Evolutionary conservation across 2,797 vertebrate genomes (phyloP).

Genomic region (Danio jaintianensis): DNA sequence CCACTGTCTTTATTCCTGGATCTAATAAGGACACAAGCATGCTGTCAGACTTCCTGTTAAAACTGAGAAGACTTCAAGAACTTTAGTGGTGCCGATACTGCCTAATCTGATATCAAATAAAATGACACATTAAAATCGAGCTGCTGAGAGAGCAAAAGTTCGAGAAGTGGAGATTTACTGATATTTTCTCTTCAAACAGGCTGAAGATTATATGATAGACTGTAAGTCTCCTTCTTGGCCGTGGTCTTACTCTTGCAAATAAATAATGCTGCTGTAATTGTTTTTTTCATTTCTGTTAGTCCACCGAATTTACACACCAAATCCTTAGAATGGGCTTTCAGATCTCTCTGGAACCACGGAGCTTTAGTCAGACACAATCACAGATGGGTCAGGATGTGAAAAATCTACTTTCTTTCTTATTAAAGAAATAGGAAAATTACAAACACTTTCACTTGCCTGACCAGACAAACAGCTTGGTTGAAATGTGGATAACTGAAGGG

Average conservation of each 20-base stretch:
- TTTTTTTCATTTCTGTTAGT: slow-evolving; percentile 8
- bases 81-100: background rate
- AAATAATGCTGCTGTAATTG: slow-evolving; percentile 17
- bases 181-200: background rate
- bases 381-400: background rate
- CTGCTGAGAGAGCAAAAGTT: background rate
- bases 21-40: background rate
- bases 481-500: too few species aligned
- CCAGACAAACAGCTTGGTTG: too few species aligned
- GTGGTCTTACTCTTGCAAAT: slow-evolving; percentile 2
- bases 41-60: background rate
- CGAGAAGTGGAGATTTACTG: background rate
- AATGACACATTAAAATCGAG: background rate
- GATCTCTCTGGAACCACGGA: background rate
- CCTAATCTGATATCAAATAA: background rate
- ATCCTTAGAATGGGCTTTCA: slow-evolving; percentile 11
- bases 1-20: slow-evolving; percentile 9
- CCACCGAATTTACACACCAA: background rate
- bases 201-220: background rate
- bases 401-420: background rate
- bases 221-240: background rate
- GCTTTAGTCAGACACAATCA: background rate
- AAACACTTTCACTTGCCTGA: too few species aligned
- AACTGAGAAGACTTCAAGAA: too few species aligned
- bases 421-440: too few species aligned